phyloP scores from a whole-genome alignment of 2,888 invertebrate species.

The Cataglyphis livida region DNA sequence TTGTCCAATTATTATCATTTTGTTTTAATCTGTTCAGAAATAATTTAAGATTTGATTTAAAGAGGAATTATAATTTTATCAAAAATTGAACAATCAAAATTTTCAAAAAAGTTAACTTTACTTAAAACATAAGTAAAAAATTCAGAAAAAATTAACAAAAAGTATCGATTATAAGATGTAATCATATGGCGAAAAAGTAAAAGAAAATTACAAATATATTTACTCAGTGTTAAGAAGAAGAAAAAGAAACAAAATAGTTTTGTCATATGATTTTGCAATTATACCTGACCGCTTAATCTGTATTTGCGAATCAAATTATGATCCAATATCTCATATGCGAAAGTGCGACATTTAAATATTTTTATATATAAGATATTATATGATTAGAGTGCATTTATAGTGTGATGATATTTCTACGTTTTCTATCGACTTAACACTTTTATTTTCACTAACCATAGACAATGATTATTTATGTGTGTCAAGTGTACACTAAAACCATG shows the following conservation, averaged over 20 bases:
- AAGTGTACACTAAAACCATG: constrained; percentile 69
- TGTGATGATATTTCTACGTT: constrained; percentile 38
- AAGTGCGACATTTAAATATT: not conserved
- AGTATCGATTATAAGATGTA: too few relatives aligned
- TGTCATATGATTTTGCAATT: not conserved
- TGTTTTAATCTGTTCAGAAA: too few relatives aligned
- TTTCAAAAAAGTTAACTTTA: too few relatives aligned
- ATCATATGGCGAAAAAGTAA: too few relatives aligned
- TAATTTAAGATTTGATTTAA: too few relatives aligned
- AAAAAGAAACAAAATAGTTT: not conserved
- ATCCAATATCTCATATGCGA: constrained; percentile 39
- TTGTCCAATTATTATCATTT: too few relatives aligned
- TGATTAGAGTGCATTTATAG: constrained; percentile 37
- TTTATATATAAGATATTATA: constrained; percentile 24
- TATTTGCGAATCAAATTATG: not conserved
- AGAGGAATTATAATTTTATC: too few relatives aligned
- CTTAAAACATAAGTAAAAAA: too few relatives aligned
- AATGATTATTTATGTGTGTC: constrained; percentile 63
- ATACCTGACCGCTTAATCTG: not conserved
- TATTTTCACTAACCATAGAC: constrained; percentile 70
- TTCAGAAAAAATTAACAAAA: too few relatives aligned
- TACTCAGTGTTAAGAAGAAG: too few relatives aligned
- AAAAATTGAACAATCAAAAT: too few relatives aligned
- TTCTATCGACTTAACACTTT: constrained; percentile 63
- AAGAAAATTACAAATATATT: too few relatives aligned